phyloP scores from a whole-genome alignment of 2,797 vertebrate genomes.

The Buphagus erythrorhynchus region DNA sequence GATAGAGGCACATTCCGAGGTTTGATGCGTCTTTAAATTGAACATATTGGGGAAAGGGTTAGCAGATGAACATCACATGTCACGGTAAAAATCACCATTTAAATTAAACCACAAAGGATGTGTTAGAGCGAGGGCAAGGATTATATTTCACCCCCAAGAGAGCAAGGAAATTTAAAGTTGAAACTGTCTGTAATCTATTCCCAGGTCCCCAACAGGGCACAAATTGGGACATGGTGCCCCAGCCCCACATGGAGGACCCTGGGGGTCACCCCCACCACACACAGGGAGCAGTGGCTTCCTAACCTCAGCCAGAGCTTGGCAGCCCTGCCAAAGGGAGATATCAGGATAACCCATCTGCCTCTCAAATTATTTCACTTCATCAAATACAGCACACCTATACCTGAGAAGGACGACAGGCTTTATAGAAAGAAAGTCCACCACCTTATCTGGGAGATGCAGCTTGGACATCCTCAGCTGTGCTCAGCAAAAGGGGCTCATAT shows the following conservation, averaged over 20 bases:
- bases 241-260: fast-evolving
- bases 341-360: background rate
- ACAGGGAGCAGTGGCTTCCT: background rate
- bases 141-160: constrained; percentile 38
- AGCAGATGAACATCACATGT: constrained; percentile 55
- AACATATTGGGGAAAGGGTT: constrained; percentile 66
- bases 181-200: background rate
- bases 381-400: background rate
- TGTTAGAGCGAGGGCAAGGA: background rate
- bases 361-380: background rate
- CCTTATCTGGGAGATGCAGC: background rate
- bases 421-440: background rate
- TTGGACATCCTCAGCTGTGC: background rate
- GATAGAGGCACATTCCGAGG: background rate
- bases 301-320: background rate
- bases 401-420: background rate
- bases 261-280: fast-evolving
- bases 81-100: constrained; percentile 62
- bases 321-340: background rate
- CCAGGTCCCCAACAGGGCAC: background rate
- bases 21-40: constrained; percentile 38
- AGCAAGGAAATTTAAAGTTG: constrained; percentile 31
- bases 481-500: background rate
- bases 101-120: constrained; percentile 64
- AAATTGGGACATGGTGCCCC: fast-evolving